Conservation (phyloP, 2,888 invertebrate genomes). For the Bimastos eiseni region DNA sequence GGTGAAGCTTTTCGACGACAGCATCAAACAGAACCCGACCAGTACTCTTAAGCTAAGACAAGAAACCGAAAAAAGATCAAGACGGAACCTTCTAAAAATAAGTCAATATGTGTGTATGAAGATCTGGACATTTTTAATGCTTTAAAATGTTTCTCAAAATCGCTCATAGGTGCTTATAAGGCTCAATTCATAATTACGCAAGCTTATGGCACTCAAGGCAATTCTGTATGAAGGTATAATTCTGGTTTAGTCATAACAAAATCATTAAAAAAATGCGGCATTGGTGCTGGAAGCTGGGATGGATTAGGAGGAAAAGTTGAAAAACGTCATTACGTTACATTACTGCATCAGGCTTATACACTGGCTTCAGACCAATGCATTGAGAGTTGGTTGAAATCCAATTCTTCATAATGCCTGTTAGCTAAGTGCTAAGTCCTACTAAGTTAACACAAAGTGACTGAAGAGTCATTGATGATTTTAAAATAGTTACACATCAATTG, state of each 20-base stretch:
- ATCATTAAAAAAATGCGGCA: background rate
- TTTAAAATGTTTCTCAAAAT: background rate
- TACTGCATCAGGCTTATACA: background rate
- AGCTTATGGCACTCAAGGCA: background rate
- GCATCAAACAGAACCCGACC: slow-evolving; percentile 93
- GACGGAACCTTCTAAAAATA: background rate
- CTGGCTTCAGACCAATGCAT: background rate
- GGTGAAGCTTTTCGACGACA: slow-evolving; percentile 91
- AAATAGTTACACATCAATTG: background rate
- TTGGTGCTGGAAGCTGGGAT: background rate
- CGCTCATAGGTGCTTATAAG: background rate
- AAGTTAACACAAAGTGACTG: background rate
- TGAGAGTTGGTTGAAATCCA: background rate
- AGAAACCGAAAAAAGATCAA: background rate
- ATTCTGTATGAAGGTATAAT: too few relatives aligned
- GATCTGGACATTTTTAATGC: background rate
- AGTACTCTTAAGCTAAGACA: slow-evolving; percentile 86
- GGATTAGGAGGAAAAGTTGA: background rate
- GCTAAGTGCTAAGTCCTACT: background rate
- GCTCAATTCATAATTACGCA: background rate
- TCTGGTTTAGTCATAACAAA: too few relatives aligned
- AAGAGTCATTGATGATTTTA: background rate
- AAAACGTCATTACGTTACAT: background rate
- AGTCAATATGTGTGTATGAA: background rate
- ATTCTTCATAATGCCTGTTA: background rate